Conservation (phyloP, 2,888 invertebrate species). For the Lypha dubia region DNA sequence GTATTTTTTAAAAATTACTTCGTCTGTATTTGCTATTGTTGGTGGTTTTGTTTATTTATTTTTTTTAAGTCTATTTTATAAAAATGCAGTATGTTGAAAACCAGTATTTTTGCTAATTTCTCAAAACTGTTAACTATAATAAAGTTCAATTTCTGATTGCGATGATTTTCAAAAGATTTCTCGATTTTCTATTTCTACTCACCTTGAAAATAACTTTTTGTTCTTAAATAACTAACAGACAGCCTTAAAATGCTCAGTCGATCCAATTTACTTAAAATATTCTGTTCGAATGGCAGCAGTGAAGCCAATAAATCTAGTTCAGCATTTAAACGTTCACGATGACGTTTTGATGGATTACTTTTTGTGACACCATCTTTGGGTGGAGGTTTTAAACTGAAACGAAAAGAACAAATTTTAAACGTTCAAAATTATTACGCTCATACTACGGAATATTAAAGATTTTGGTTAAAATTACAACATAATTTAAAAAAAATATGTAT, state of each 20-base stretch:
- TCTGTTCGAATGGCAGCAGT: conserved; percentile 97
- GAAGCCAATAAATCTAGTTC: conserved; percentile 98
- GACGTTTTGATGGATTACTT: conserved; percentile 99
- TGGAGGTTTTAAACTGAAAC: conserved; percentile 95
- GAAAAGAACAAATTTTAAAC: not conserved
- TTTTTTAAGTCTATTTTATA: not conserved
- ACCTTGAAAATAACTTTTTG: conserved; percentile 99
- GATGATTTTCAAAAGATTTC: not conserved
- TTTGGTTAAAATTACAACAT: conserved; percentile 69
- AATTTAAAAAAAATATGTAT: too few relatives aligned
- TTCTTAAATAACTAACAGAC: conserved; percentile 98
- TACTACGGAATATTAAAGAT: too few relatives aligned
- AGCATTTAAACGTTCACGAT: conserved; percentile 98
- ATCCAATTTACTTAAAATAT: conserved; percentile 98
- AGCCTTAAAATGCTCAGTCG: conserved; percentile 98
- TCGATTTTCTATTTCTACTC: conserved; percentile 79
- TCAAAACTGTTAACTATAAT: too few relatives aligned
- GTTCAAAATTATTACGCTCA: not conserved
- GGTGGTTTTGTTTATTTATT: not conserved
- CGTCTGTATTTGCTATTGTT: not conserved
- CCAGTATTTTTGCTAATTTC: not conserved
- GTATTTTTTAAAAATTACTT: too few relatives aligned
- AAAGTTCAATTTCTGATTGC: too few relatives aligned
- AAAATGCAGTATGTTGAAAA: not conserved
- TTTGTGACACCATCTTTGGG: conserved; percentile 97